phyloP scores from a whole-genome alignment of 2,113 vertebrate species.

The Sinosuthora webbiana region DNA sequence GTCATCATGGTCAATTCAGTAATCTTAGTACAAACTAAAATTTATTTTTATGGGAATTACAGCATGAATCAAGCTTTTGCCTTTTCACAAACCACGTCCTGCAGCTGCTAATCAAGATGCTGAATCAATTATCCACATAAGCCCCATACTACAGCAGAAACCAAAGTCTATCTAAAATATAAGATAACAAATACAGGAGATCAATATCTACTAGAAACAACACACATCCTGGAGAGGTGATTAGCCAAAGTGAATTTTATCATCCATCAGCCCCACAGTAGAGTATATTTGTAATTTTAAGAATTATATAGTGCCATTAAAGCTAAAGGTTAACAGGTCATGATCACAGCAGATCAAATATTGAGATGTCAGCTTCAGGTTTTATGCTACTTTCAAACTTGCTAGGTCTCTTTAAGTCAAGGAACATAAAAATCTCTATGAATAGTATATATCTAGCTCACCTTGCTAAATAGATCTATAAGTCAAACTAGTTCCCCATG shows the following conservation, averaged over 20 bases:
- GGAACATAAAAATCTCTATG: constrained; percentile 18
- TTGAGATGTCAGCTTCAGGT: not conserved
- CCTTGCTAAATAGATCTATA: constrained; percentile 46
- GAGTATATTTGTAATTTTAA: not conserved
- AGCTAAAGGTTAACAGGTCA: constrained; percentile 34
- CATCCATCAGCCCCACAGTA: constrained; percentile 4
- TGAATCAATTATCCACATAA: not conserved
- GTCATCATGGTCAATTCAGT: not conserved
- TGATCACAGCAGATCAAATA: constrained; percentile 30
- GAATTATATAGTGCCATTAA: constrained; percentile 21
- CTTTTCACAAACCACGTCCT: not conserved
- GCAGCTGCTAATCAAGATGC: not conserved
- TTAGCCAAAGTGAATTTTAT: constrained; percentile 26
- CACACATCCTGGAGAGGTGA: not conserved
- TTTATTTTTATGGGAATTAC: not conserved
- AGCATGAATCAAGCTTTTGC: not conserved
- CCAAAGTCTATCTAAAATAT: not conserved
- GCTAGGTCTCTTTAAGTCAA: constrained; percentile 38
- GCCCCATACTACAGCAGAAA: not conserved
- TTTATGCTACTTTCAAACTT: constrained; percentile 52
- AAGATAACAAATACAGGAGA: constrained; percentile 5
- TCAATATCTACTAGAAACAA: constrained; percentile 13
- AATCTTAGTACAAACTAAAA: not conserved
- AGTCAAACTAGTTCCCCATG: not conserved
- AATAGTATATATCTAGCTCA: constrained; percentile 7